Evolutionary conservation across 2,797 vertebrate species (phyloP).

Genomic region (Urocyon cinereoargenteus): DNA sequence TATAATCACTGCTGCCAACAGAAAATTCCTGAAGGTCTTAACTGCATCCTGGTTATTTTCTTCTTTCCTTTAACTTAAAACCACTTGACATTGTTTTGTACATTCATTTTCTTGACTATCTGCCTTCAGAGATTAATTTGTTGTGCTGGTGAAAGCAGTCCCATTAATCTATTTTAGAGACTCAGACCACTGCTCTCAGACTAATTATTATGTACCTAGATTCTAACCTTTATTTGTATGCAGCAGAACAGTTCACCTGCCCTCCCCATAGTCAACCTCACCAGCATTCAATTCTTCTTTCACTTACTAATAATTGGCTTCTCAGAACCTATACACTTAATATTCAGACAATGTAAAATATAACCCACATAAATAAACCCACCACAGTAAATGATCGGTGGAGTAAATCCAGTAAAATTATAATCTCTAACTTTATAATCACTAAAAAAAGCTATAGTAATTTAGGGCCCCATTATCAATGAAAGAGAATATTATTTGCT

Average conservation of each 20-base stretch:
- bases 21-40: conserved; percentile 15
- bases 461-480: conserved; percentile 20
- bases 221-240: conserved; percentile 58
- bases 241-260: conserved; percentile 33
- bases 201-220: conserved; percentile 54
- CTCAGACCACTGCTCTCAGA: conserved; percentile 57
- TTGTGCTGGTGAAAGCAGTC: neutral
- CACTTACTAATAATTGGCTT: neutral
- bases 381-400: conserved; percentile 61
- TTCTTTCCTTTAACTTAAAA: conserved; percentile 6
- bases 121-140: conserved; percentile 62
- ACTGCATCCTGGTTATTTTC: neutral
- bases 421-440: neutral
- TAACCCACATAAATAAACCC: conserved; percentile 49
- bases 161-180: conserved; percentile 55
- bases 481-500: conserved; percentile 20
- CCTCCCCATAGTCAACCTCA: conserved; percentile 37
- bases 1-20: neutral
- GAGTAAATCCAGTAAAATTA: neutral
- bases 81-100: neutral
- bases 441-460: neutral
- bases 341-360: conserved; percentile 46
- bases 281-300: conserved; percentile 35
- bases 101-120: conserved; percentile 32
- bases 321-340: conserved; percentile 48